These are phyloP conservation scores for Hydropsyche betteni DNA, from an alignment of 2,888 invertebrate genomes.

Conservation along the genomic window DNA sequence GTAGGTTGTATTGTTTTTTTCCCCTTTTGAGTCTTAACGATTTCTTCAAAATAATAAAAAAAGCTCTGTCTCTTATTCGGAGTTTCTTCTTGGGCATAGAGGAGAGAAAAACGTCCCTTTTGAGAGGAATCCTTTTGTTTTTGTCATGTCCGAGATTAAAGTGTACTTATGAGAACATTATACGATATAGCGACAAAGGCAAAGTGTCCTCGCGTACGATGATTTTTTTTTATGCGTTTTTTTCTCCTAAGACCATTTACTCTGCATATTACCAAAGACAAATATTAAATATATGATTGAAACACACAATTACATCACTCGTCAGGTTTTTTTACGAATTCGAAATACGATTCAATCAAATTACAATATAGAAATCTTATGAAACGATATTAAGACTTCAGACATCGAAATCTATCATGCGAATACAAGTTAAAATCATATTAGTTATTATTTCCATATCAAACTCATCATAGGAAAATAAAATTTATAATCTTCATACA, in stretches of 20 bases:
- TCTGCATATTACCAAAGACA: background rate
- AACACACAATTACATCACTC: too few relatives aligned
- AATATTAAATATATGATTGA: too few relatives aligned
- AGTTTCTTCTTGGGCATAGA: constrained; percentile 3
- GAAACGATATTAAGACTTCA: too few relatives aligned
- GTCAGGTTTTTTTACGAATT: too few relatives aligned
- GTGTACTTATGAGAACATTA: constrained; percentile 30
- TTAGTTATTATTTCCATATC: too few relatives aligned
- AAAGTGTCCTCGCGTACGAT: background rate
- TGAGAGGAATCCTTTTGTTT: constrained; percentile 32
- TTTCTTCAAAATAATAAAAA: constrained; percentile 24
- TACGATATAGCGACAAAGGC: constrained; percentile 23
- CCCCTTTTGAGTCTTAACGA: constrained; percentile 1
- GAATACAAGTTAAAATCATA: too few relatives aligned
- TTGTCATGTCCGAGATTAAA: constrained; percentile 30
- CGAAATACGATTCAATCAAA: too few relatives aligned
- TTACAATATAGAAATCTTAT: too few relatives aligned
- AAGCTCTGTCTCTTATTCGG: background rate
- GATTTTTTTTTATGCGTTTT: background rate
- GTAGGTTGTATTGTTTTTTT: too few relatives aligned
- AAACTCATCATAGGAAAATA: too few relatives aligned
- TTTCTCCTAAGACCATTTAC: background rate
- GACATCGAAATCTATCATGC: too few relatives aligned
- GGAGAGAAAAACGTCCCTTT: constrained; percentile 17
- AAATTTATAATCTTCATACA: too few relatives aligned